Evolutionary conservation across 2,797 vertebrate species (phyloP).

Genomic region (Sebastes umbrosus): DNA sequence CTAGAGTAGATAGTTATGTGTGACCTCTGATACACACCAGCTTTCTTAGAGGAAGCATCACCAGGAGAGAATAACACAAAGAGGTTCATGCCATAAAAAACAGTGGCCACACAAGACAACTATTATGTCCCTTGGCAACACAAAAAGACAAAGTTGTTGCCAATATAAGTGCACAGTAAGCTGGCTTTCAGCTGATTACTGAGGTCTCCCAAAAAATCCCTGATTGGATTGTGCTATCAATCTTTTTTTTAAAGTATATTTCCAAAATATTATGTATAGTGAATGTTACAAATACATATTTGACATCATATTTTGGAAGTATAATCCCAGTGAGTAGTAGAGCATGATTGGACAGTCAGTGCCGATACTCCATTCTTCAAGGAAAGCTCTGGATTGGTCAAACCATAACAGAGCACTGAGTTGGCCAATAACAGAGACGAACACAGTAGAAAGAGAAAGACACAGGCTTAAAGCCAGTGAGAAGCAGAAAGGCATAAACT

Average conservation of each 20-base stretch:
- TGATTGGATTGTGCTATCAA: neutral
- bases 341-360: neutral
- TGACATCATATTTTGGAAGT: neutral
- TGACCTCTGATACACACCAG: neutral
- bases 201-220: neutral
- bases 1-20: neutral
- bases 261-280: neutral
- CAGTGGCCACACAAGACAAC: neutral
- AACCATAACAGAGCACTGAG: neutral
- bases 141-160: neutral
- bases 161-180: neutral
- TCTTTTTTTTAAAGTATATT: neutral
- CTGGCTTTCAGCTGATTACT: neutral
- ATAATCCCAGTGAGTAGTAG: neutral
- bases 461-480: slow-evolving; percentile 11
- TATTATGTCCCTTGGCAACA: neutral
- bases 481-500: slow-evolving; percentile 18
- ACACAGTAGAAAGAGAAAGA: slow-evolving; percentile 16
- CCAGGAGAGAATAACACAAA: neutral
- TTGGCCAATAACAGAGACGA: neutral
- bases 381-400: slow-evolving; percentile 6
- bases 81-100: neutral
- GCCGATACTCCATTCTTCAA: neutral
- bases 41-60: too few species aligned
- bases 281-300: neutral